Percentiles rank a stretch among this genome's conserved stretches.
Evolutionary conservation across 2,888 invertebrate species (phyloP).

Genomic region (Taphrorychus bicolor): DNA sequence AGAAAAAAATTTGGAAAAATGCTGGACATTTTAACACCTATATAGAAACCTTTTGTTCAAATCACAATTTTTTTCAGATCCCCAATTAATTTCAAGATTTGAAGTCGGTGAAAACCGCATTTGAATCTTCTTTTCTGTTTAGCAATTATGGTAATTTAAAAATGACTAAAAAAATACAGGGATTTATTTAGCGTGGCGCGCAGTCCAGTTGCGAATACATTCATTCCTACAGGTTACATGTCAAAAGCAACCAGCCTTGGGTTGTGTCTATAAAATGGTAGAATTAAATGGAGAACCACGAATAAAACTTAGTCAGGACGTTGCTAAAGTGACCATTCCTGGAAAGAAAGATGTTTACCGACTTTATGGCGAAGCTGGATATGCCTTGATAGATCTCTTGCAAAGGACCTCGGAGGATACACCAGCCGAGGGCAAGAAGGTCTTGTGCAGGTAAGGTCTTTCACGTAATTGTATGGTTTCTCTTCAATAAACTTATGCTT

Average conservation of each 20-base stretch:
- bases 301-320: slow-evolving; percentile 96
- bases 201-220: neutral
- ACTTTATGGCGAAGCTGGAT: slow-evolving; percentile 77
- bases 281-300: slow-evolving; percentile 89
- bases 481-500: neutral
- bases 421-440: slow-evolving; percentile 79
- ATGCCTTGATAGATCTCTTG: slow-evolving; percentile 90
- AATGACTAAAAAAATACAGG: too few relatives aligned
- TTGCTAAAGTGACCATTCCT: slow-evolving; percentile 97
- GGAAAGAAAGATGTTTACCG: slow-evolving; percentile 86
- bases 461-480: neutral
- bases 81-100: too few relatives aligned
- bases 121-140: too few relatives aligned
- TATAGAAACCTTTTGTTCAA: too few relatives aligned
- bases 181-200: neutral
- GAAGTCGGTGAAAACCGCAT: too few relatives aligned
- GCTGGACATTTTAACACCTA: too few relatives aligned
- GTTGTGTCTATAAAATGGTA: slow-evolving; percentile 97
- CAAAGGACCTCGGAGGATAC: slow-evolving; percentile 80
- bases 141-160: too few relatives aligned
- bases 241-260: slow-evolving; percentile 95
- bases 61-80: too few relatives aligned
- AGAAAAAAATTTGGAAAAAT: too few relatives aligned
- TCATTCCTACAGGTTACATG: slow-evolving; percentile 69
- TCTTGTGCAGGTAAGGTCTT: slow-evolving; percentile 71